Percentiles rank a stretch among this genome's conserved stretches.
Evolutionary conservation across 2,888 invertebrate species (phyloP).

Genomic region (Kuschelorhynchus macadamiae): DNA sequence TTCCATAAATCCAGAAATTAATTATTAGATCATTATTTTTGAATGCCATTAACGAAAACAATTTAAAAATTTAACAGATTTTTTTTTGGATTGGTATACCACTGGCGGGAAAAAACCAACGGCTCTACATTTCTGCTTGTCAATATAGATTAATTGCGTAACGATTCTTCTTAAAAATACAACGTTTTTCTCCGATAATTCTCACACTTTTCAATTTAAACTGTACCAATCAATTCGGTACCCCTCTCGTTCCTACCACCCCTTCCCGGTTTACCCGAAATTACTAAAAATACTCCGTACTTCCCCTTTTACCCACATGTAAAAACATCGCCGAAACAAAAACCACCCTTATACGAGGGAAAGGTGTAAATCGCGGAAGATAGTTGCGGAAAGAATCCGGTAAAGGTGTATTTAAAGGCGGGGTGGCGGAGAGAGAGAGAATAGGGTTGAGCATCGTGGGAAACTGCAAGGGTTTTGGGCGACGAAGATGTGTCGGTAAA

Average conservation of each 20-base stretch:
- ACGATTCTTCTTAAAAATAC: neutral
- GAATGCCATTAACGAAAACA: too few species aligned
- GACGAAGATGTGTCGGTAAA: slow-evolving; percentile 32
- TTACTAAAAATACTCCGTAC: slow-evolving; percentile 32
- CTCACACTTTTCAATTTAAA: slow-evolving; percentile 37
- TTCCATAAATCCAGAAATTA: too few species aligned
- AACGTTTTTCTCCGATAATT: slow-evolving; percentile 26
- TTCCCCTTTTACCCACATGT: slow-evolving; percentile 37
- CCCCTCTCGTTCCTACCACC: slow-evolving; percentile 26
- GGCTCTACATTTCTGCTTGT: too few species aligned
- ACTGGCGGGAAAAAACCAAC: too few species aligned
- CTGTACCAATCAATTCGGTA: slow-evolving; percentile 14
- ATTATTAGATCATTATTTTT: too few species aligned
- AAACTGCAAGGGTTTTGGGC: slow-evolving; percentile 49
- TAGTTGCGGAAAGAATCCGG: slow-evolving; percentile 66
- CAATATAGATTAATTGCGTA: neutral
- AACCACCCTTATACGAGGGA: slow-evolving; percentile 44
- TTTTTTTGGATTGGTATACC: too few species aligned
- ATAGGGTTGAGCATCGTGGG: slow-evolving; percentile 51
- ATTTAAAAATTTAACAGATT: too few species aligned
- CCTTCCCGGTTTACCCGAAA: slow-evolving; percentile 24
- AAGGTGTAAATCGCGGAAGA: slow-evolving; percentile 66
- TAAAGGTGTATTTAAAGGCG: slow-evolving; percentile 56
- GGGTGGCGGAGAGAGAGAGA: neutral
- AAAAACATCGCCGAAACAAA: slow-evolving; percentile 35